Conservation (phyloP, 1,140 invertebrate species). For the Pinna nobilis region DNA sequence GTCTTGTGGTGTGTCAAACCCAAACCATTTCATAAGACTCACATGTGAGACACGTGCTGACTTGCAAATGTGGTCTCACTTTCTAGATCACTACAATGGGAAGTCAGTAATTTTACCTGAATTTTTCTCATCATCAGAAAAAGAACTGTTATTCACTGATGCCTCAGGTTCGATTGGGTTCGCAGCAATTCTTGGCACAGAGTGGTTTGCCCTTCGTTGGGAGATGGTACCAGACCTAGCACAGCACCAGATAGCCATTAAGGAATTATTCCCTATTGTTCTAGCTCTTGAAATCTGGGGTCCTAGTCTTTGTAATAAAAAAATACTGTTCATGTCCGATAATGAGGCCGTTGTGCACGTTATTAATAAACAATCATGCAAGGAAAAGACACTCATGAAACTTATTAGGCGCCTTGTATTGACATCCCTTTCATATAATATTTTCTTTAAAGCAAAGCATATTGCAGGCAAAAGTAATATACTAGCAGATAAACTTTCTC, state of each 20-base stretch:
- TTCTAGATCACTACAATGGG: constrained; percentile 35
- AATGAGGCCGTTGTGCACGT: constrained; percentile 31
- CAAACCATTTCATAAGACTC: not conserved
- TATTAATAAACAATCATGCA: constrained; percentile 23
- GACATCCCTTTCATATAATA: not conserved
- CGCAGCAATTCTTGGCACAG: not conserved
- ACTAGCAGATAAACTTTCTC: too few species aligned
- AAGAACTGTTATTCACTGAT: not conserved
- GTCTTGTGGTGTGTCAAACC: not conserved
- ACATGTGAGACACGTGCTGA: constrained; percentile 25
- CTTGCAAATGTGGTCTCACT: constrained; percentile 4
- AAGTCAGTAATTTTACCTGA: constrained; percentile 9
- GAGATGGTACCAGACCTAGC: not conserved
- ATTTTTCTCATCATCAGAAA: not conserved
- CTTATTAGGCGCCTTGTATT: not conserved
- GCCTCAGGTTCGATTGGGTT: not conserved
- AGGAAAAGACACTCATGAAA: constrained; percentile 18
- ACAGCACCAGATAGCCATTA: not conserved
- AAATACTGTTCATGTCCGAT: constrained; percentile 33
- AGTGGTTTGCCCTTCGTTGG: not conserved
- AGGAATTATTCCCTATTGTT: constrained; percentile 19
- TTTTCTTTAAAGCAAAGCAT: constrained; percentile 8
- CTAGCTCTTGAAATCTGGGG: constrained; percentile 12
- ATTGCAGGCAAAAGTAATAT: not conserved
- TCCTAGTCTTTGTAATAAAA: not conserved